Evolutionary conservation across 2,888 invertebrate species (phyloP), one percentile per base, ranked within the genome.

Genomic region (Gastracanthus pulcherrimus): DNA sequence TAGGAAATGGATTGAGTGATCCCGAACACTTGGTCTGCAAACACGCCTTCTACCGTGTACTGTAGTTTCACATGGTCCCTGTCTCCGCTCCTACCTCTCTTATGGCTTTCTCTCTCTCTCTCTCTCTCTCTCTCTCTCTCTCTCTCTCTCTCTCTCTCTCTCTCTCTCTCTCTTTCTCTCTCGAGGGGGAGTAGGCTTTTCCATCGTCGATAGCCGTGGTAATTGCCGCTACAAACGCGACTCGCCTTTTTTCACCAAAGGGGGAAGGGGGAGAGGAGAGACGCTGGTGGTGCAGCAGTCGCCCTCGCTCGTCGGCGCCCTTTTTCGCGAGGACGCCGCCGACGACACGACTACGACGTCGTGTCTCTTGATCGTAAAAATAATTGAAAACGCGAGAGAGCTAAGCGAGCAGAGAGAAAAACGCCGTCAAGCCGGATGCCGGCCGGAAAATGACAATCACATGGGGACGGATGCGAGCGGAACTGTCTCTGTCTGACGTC

Each of bases 401-500:
- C 45, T 87, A 85, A 84, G 83, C 84, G 45, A 45, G 45, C 16
- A 84, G 29, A 13, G 60, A 83, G 87, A 89, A 88, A 89, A 87
- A 87, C 62, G 26, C 48, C 85, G 84, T 77, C 83, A 84, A 78
- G 80, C 89, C 91, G 91, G 91, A 91, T 87, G 88, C 85, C 80
- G 58, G 89, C 91, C 91, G 91, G 91, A 90, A 91, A 91, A 90
- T 91, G 91, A 91, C 91, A 91, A 91, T 91, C 91, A 91, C 87
- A 83, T 84, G 89, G 84, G 84, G 84, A 86, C 82, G 85, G 84
- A 87, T 89, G 86, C 87, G 85, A 84, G 87, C 83, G 87, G 85
- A 88, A 86, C 84, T 85, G 82, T 82, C 83, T 83, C 87, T 90
- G 90, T 90, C 90, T 91, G 90, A 90, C 36, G 48, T 80, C 70